Conservation (phyloP, 64 coral and sea anemone genomes). For the Astreopora myriophthalma region DNA sequence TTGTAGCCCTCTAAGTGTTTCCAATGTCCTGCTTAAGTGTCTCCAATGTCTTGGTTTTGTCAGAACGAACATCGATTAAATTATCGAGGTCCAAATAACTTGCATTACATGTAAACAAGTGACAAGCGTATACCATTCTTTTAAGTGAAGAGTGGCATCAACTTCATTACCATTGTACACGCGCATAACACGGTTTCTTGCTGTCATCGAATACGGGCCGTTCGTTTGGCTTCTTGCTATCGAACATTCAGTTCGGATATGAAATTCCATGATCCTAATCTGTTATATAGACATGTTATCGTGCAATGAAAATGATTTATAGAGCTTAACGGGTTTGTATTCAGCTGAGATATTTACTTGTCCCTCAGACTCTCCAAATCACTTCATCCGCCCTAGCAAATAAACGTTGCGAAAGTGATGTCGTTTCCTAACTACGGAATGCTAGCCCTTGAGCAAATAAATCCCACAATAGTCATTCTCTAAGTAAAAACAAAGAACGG, state of each 20-base stretch:
- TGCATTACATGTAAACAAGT: too few species aligned
- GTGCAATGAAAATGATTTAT: not conserved
- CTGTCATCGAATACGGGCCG: not conserved
- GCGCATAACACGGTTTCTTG: not conserved
- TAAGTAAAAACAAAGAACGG: too few species aligned
- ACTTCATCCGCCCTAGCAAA: constrained; percentile 22
- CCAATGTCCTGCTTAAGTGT: too few species aligned
- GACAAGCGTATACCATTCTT: not conserved
- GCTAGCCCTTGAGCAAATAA: too few species aligned
- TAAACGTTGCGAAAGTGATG: not conserved
- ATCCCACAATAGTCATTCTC: too few species aligned
- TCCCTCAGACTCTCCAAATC: not conserved
- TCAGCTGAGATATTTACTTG: constrained; percentile 1
- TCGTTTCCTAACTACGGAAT: not conserved
- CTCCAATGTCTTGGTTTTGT: too few species aligned
- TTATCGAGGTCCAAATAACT: too few species aligned
- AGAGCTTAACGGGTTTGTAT: constrained; percentile 27
- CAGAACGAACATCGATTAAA: too few species aligned
- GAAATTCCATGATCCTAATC: not conserved
- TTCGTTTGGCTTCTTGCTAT: not conserved
- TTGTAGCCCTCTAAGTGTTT: too few species aligned
- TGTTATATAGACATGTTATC: not conserved
- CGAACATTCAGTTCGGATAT: not conserved
- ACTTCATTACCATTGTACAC: not conserved
- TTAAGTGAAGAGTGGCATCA: not conserved